Evolutionary conservation across 2,797 vertebrate species (phyloP).

Genomic region (Limosa lapponica): DNA sequence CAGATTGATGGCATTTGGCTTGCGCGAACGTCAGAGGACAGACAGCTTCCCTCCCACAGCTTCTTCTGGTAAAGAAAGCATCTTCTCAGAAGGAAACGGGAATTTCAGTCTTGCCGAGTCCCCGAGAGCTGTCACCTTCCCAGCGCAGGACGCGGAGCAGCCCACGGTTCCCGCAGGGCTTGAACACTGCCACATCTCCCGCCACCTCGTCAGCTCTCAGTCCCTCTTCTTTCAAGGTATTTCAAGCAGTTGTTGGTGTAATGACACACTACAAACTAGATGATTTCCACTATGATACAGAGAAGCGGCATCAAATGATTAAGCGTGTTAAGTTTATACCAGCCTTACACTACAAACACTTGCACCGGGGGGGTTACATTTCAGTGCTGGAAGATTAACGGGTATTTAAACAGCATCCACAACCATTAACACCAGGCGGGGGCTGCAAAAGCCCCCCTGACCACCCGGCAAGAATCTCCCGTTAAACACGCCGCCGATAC

Average conservation of each 20-base stretch:
- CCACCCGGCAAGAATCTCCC: background rate
- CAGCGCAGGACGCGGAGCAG: background rate
- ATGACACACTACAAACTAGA: background rate
- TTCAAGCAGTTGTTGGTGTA: slow-evolving; percentile 28
- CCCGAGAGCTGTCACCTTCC: background rate
- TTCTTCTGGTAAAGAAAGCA: background rate
- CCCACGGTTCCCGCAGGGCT: background rate
- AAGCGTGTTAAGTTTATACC: background rate
- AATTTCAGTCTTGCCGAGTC: background rate
- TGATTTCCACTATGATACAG: background rate
- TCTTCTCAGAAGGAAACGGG: background rate
- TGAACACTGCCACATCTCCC: background rate
- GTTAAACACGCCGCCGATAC: background rate
- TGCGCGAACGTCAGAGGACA: background rate
- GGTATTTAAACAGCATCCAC: background rate
- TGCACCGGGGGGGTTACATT: background rate
- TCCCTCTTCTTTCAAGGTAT: background rate
- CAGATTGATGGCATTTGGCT: background rate
- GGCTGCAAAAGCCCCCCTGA: background rate
- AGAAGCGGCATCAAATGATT: slow-evolving; percentile 6
- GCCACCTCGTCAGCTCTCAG: background rate
- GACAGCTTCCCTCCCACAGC: background rate
- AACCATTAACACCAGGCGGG: background rate
- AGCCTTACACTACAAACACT: background rate
- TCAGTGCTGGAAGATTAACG: background rate